phyloP scores from a whole-genome alignment of 2,113 vertebrate genomes.

The Neolamprologus tretocephalus region DNA sequence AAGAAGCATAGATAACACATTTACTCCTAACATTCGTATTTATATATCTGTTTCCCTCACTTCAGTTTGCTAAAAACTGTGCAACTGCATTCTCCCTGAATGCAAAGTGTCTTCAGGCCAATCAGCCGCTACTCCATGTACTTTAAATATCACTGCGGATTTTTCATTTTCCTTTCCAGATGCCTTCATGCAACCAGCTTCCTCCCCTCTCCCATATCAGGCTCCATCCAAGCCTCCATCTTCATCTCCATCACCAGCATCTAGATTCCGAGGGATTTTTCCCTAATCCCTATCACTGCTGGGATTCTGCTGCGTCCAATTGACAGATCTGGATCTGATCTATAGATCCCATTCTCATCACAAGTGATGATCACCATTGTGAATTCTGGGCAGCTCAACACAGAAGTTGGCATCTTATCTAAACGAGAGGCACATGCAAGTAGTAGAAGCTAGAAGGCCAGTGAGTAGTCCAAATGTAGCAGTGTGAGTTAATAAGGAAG shows the following conservation, averaged over 20 bases:
- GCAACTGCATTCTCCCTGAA: neutral
- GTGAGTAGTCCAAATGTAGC: neutral
- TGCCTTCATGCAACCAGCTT: neutral
- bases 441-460: neutral
- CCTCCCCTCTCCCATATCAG: neutral
- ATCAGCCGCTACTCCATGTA: neutral
- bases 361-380: neutral
- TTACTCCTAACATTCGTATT: neutral
- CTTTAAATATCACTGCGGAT: neutral
- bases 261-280: neutral
- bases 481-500: neutral
- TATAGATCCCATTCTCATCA: neutral
- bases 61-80: neutral
- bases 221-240: neutral
- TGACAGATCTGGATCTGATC: neutral
- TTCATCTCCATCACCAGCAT: neutral
- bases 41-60: neutral
- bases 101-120: neutral
- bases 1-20: neutral
- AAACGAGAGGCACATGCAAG: neutral
- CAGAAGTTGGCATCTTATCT: neutral
- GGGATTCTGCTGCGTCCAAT: neutral
- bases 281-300: neutral
- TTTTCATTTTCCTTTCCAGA: neutral
- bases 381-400: neutral